These are phyloP conservation scores for Drosophila subquinaria DNA, from an alignment of 2,888 invertebrate species.

Conservation along the genomic window DNA sequence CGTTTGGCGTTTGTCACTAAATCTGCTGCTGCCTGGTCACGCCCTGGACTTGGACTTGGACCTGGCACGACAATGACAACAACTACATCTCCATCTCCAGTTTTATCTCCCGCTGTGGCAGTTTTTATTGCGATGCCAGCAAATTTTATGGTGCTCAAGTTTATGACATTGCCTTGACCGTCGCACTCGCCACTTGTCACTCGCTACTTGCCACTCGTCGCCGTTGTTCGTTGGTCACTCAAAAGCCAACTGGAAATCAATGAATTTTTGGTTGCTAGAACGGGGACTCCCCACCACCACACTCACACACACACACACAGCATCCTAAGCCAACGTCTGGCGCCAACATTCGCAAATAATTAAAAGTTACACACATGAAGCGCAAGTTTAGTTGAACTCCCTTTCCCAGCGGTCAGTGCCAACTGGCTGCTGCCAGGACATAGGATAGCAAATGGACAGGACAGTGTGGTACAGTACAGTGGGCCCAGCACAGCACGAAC, in stretches of 20 bases:
- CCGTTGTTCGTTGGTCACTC: constrained; percentile 26
- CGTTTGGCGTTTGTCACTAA: constrained; percentile 74
- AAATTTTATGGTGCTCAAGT: constrained; percentile 85
- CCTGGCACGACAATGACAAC: constrained; percentile 48
- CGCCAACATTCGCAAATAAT: constrained; percentile 82
- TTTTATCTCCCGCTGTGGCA: constrained; percentile 77
- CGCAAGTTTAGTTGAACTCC: constrained; percentile 55
- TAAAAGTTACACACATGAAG: constrained; percentile 78
- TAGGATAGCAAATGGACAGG: constrained; percentile 24
- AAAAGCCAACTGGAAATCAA: constrained; percentile 68
- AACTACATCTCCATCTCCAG: constrained; percentile 1
- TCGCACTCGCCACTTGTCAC: constrained; percentile 31
- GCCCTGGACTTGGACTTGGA: constrained; percentile 67
- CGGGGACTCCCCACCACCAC: background rate
- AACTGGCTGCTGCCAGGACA: constrained; percentile 46
- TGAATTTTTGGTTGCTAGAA: constrained; percentile 54
- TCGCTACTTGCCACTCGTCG: constrained; percentile 3
- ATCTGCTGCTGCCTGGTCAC: constrained; percentile 61
- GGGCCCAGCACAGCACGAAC: constrained; percentile 15
- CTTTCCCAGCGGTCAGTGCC: constrained; percentile 49
- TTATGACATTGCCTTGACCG: constrained; percentile 83
- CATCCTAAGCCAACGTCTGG: constrained; percentile 77
- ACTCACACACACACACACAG: background rate
- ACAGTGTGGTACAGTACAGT: constrained; percentile 17
- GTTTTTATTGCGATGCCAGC: constrained; percentile 83